A percentile compares a stretch with the other conserved stretches of the same genome.
phyloP scores from a whole-genome alignment of 2,113 vertebrate genomes.

The Uropsilus gracilis region DNA sequence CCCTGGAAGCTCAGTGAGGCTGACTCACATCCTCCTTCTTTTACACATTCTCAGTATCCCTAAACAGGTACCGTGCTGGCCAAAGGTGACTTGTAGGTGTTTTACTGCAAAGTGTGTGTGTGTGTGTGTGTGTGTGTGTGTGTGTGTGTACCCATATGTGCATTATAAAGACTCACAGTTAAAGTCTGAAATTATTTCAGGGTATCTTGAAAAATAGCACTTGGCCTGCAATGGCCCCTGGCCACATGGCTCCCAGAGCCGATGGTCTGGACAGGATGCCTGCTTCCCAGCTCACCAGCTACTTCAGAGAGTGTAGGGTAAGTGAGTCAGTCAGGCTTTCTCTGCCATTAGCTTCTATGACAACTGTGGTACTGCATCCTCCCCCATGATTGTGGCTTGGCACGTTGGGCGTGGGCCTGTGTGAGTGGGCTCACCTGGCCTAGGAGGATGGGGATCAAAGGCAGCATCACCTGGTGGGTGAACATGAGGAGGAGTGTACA shows the following conservation, averaged over 20 bases:
- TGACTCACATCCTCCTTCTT: background rate
- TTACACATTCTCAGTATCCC: background rate
- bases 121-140: no score
- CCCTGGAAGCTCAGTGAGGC: background rate
- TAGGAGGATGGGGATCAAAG: no score
- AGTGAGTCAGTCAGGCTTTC: no score
- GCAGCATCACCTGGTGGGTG: no score
- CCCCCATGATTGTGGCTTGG: no score
- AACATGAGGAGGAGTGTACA: no score
- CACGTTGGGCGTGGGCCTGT: no score
- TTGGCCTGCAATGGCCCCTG: background rate
- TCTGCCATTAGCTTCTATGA: no score
- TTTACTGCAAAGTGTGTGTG: background rate
- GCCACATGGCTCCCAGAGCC: background rate
- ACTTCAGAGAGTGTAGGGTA: no score
- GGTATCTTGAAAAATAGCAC: background rate
- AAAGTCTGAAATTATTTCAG: conserved; percentile 6
- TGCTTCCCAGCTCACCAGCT: background rate
- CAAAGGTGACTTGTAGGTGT: background rate
- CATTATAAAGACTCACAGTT: background rate
- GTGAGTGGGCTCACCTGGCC: no score
- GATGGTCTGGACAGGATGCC: background rate
- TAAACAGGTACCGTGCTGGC: background rate
- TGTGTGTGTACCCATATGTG: no score
- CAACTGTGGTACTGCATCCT: no score